Evolutionary conservation across 2,797 vertebrate genomes (phyloP), one percentile per base, ranked within the genome.

Genomic region (Hypotaenidia okinawae): DNA sequence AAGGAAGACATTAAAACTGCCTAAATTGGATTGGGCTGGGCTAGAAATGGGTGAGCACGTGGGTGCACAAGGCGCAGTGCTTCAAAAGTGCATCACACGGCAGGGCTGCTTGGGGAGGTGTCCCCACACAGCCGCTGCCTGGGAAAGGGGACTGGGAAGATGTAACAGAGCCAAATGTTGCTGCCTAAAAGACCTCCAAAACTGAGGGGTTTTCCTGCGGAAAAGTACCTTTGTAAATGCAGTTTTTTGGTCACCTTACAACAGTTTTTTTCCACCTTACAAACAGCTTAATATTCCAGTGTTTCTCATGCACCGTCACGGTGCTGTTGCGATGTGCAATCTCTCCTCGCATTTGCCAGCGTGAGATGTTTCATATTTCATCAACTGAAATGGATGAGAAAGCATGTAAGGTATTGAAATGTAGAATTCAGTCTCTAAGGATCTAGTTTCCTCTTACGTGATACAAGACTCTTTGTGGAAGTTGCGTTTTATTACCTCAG

Each of bases 131-230:
- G 45, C 12, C 13, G 2, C 37, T 51, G 27, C 11, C 27, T 0
- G 0, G 35, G 11, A 32, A 0, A 1, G 15, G 35, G 47, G 16
- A 70, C 33, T 3, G 4, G 39, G 33, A 8, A 17, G 33, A 49
- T 1, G 0, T 41, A 54, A 33, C 0, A 1, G 18, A 79, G 43
- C 10, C 0, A 0, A 75, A 57, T 0, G 0, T 16, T 5, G 2
- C 43, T 17, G 16, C 32, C 22, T 4, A 6, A 25, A 79, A 67
- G 32, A 25, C 25, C 86, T 83, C 37, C 51, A 45, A 84, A 95
- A 78, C 17, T 4, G 35, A 83, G 37, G 30, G 37, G 12, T 3
- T 43, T 72, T 79, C 43, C 7, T 61, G 52, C 9, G 25, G 43
- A 35, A 69, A 18, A 83, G 28, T 24, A 66, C 11, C 4, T 51